Base-by-base conservation (phyloP, 2,797 vertebrate genomes). In the Centroberyx gerrardi region DNA sequence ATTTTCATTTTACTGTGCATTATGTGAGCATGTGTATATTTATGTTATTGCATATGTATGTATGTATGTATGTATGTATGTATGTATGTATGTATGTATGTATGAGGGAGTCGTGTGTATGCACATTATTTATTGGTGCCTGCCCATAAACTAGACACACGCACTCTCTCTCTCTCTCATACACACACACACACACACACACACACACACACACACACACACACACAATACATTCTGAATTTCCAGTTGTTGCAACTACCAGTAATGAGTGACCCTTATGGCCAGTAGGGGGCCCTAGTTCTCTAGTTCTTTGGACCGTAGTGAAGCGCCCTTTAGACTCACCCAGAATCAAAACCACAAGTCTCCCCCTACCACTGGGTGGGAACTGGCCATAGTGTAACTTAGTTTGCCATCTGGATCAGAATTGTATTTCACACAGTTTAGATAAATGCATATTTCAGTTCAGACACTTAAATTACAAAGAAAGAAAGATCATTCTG, bases 221-320 rank as follows among this genome's bases (percentile, higher is more conserved):
- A 12, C 18, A 13, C 44, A 17, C 28, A 56, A 18, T 53, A 61
- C 18, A 22, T 27, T 18, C 18, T 36, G 52, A 3, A 38, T 72
- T 52, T 64, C 6, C 18, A 31, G 22, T 31, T 5, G 44, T 46
- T 38, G 58, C 44, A 49, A 33, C 14, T 12, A 18, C 1, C 8
- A 44, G 2, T 13, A 28, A 33, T 31, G 3, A 64, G 18, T 64
- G 14, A 51, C 22, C 29, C 0, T 0, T 0, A 0, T 69, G 12
- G 2, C 84, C 94, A 94, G 74, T 75, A 89, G 92, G 82, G 88
- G 88, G 89, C 53, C 17, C 56, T 62, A 81, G 58, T 42, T 78
- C 27, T 62, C 87, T 74, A 62, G 8, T 28, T 36, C 29, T 52
- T n/a, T 15, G 12, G 4, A 28, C 36, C 14, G 8, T 9, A n/a